Evolutionary conservation across 2,888 invertebrate genomes (phyloP).

Genomic region (Lamellibrachia columna): DNA sequence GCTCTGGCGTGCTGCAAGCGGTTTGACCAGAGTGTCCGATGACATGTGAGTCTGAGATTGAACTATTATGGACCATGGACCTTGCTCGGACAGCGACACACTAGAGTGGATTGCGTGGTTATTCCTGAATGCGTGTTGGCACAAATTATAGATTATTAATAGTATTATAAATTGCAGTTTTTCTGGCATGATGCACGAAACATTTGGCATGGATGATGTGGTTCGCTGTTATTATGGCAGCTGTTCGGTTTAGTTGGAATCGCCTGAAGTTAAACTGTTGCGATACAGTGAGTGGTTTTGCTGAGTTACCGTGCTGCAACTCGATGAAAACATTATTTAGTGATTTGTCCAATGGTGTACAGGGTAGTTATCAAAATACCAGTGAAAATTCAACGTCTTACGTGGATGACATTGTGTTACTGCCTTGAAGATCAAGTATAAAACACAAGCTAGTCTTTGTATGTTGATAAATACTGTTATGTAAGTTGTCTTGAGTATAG

Average conservation of each 20-base stretch:
- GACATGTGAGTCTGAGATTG: not conserved
- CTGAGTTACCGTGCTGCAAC: not conserved
- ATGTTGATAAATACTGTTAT: not conserved
- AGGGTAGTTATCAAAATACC: not conserved
- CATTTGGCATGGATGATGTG: not conserved
- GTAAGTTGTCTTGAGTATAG: not conserved
- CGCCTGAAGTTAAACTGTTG: not conserved
- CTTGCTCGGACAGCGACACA: not conserved
- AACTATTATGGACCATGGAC: not conserved
- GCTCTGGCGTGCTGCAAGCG: not conserved
- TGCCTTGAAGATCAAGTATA: not conserved
- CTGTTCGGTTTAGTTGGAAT: not conserved
- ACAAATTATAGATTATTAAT: not conserved
- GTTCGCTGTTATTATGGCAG: not conserved
- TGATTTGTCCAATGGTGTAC: not conserved
- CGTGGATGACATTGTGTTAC: not conserved
- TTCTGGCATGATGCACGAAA: not conserved
- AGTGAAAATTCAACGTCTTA: not conserved
- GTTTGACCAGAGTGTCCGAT: not conserved
- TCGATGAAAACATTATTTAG: not conserved
- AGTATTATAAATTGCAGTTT: not conserved
- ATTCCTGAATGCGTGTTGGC: not conserved
- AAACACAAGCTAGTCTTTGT: not conserved
- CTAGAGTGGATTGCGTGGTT: not conserved
- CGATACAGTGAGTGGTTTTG: not conserved